A percentile compares a stretch with the other conserved stretches of the same genome.
Evolutionary conservation across 37 sponge, comb jelly and placozoan genomes (phyloP).

Genomic region (Diacarnus erythraeanus): DNA sequence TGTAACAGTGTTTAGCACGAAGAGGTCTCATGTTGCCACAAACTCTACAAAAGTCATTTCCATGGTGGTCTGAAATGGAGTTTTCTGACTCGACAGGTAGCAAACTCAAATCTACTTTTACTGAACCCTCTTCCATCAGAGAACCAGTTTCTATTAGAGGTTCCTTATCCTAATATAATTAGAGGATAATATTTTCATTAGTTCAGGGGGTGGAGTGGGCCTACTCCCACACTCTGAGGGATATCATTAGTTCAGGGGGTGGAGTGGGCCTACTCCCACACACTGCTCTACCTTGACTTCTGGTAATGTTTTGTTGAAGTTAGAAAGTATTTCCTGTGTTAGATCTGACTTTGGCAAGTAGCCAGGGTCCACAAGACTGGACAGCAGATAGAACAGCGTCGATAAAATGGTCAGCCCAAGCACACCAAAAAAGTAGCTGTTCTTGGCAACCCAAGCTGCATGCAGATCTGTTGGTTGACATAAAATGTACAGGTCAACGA

Average conservation of each 20-base stretch:
- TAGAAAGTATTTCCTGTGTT: background rate
- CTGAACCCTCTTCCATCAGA: background rate
- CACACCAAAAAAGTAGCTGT: constrained; percentile 22
- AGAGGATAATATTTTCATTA: background rate
- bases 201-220: background rate
- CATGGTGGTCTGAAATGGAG: background rate
- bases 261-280: background rate
- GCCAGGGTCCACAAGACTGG: constrained; percentile 51
- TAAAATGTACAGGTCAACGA: no score
- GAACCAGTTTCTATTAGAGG: background rate
- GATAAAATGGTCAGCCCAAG: constrained; percentile 22
- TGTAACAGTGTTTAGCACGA: constrained; percentile 67
- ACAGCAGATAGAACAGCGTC: constrained; percentile 31
- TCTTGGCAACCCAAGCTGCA: constrained; percentile 27
- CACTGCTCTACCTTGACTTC: background rate
- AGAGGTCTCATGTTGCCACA: constrained; percentile 36
- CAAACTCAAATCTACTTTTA: background rate
- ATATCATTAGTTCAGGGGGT: background rate
- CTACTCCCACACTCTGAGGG: background rate
- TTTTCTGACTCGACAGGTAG: background rate
- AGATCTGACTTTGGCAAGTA: constrained; percentile 22
- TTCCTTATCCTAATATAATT: background rate
- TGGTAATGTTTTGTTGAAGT: background rate
- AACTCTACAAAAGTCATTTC: constrained; percentile 34
- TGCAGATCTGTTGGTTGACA: constrained; percentile 37